phyloP scores from a whole-genome alignment of 2,797 vertebrate genomes.

The Amblyopsis hoosieri region DNA sequence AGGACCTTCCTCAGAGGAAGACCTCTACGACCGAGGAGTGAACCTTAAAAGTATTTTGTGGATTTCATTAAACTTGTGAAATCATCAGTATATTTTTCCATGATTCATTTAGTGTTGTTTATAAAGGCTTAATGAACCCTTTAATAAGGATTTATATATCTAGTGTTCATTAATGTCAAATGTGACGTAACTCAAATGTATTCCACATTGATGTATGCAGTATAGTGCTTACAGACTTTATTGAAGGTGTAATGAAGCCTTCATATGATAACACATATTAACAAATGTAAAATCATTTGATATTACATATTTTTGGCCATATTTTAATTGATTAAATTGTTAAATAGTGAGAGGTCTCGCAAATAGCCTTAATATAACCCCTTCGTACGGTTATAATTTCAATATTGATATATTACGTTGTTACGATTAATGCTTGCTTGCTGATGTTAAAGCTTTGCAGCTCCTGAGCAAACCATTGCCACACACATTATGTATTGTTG shows the following conservation, averaged over 20 bases:
- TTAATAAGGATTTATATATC: background rate
- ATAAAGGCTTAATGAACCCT: background rate
- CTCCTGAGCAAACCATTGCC: too few relatives aligned
- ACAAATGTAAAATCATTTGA: constrained; percentile 4
- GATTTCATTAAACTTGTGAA: too few relatives aligned
- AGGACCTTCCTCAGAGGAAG: constrained; percentile 88
- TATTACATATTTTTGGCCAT: constrained; percentile 7
- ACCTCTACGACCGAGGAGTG: constrained; percentile 84
- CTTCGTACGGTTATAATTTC: constrained; percentile 52
- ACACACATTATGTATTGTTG: too few relatives aligned
- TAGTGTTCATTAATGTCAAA: background rate
- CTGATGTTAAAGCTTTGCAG: background rate
- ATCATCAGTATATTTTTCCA: too few relatives aligned
- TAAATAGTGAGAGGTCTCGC: constrained; percentile 37
- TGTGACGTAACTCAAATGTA: background rate
- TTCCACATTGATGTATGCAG: background rate
- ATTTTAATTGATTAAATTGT: constrained; percentile 39
- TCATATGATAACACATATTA: too few relatives aligned
- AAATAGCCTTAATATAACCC: constrained; percentile 18
- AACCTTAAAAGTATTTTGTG: constrained; percentile 10
- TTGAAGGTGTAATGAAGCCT: too few relatives aligned
- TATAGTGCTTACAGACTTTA: background rate
- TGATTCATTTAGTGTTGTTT: too few relatives aligned
- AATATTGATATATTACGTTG: constrained; percentile 26
- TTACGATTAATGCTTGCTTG: background rate